These are phyloP conservation scores for Pollenia angustigena DNA, from an alignment of 2,888 invertebrate genomes.

Conservation along the genomic window DNA sequence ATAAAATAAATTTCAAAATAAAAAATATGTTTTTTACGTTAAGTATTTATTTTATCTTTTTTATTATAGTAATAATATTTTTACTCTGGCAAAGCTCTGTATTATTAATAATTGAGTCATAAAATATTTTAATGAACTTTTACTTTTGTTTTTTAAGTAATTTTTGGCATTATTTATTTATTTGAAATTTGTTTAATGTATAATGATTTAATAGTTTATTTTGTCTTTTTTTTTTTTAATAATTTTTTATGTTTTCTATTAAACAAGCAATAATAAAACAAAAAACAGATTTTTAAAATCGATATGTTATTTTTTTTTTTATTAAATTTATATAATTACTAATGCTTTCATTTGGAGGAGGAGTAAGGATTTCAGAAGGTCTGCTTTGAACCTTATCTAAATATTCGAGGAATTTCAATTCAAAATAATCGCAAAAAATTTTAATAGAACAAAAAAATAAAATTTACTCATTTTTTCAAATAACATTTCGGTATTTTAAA, in stretches of 20 bases:
- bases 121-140: conserved; percentile 74
- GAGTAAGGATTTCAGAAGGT: background rate
- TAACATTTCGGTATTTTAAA: conserved; percentile 21
- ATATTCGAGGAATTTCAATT: conserved; percentile 5
- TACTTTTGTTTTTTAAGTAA: conserved; percentile 51
- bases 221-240: conserved; percentile 21
- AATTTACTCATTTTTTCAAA: background rate
- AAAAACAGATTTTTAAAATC: conserved; percentile 68
- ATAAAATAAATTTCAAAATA: conserved; percentile 66
- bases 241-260: conserved; percentile 41
- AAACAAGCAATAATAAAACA: conserved; percentile 60
- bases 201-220: conserved; percentile 51
- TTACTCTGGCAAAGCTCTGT: conserved; percentile 73
- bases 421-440: background rate
- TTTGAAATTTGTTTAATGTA: conserved; percentile 45
- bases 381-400: background rate
- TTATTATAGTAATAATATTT: conserved; percentile 47
- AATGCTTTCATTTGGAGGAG: conserved; percentile 34
- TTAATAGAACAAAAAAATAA: background rate
- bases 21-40: conserved; percentile 31
- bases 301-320: conserved; percentile 74
- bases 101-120: conserved; percentile 74
- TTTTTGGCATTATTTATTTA: conserved; percentile 61
- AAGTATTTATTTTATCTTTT: conserved; percentile 17
- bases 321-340: conserved; percentile 51